A percentile compares a stretch with the other conserved stretches of the same genome.
Conservation (phyloP, 2,888 invertebrate species). For the Candidula unifasciata region DNA sequence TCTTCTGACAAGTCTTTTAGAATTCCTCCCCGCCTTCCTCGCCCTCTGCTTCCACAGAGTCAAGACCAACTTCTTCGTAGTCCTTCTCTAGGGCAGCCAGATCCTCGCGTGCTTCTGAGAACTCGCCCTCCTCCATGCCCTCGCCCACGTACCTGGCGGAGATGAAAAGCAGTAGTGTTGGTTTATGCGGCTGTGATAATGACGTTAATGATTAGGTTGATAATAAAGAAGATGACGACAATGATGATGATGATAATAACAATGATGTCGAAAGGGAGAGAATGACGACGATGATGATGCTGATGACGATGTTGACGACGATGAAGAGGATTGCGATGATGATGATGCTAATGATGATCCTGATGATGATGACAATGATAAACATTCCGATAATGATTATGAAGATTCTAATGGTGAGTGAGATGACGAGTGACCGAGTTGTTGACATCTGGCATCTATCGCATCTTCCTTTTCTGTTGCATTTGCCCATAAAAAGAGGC, state of each 20-base stretch:
- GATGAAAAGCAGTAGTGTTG: not conserved
- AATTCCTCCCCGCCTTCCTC: not conserved
- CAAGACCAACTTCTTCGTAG: not conserved
- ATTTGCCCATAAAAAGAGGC: too few relatives aligned
- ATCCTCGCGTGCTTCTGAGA: conserved; percentile 50
- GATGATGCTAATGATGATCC: too few relatives aligned
- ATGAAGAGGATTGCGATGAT: too few relatives aligned
- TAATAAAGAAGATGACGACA: too few relatives aligned
- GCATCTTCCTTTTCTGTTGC: too few relatives aligned
- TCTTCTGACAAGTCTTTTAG: not conserved
- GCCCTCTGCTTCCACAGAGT: not conserved
- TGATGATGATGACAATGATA: too few relatives aligned
- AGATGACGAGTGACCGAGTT: too few relatives aligned
- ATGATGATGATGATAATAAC: not conserved
- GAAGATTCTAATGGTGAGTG: too few relatives aligned
- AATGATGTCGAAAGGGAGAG: not conserved
- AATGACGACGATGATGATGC: not conserved
- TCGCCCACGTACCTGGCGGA: conserved; percentile 46
- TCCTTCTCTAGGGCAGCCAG: conserved; percentile 15
- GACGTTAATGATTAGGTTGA: too few relatives aligned
- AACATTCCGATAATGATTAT: too few relatives aligned
- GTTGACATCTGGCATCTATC: not conserved
- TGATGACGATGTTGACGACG: too few relatives aligned
- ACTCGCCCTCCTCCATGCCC: conserved; percentile 54
- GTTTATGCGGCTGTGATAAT: too few relatives aligned